Conservation (phyloP, 2,888 invertebrate genomes). For the Pachycephus smyrnensis region DNA sequence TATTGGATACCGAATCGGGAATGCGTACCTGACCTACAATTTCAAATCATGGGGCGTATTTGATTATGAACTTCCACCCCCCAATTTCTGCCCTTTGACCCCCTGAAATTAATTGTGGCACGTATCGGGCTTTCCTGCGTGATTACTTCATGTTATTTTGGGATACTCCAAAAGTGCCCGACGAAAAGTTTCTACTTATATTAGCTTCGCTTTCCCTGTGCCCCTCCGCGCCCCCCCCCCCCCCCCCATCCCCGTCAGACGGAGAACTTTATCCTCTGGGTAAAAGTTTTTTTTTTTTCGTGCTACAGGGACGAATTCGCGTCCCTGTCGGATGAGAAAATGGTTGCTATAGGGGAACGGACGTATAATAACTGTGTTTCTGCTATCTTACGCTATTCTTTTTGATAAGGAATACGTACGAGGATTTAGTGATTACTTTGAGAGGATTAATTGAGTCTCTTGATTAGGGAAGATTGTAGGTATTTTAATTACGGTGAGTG, state of each 20-base stretch:
- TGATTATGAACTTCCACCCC: background rate
- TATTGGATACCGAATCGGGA: background rate
- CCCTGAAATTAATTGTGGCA: slow-evolving; percentile 11
- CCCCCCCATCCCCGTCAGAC: background rate
- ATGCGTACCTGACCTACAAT: background rate
- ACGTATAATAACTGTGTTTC: background rate
- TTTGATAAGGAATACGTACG: background rate
- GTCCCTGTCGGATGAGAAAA: background rate
- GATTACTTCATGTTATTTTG: slow-evolving; percentile 48
- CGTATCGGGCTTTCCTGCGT: slow-evolving; percentile 39
- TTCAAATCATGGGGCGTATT: background rate
- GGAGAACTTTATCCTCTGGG: slow-evolving; percentile 3
- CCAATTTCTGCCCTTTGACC: slow-evolving; percentile 7
- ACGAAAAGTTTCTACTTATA: slow-evolving; percentile 43
- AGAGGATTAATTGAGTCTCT: background rate
- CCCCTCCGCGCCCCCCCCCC: background rate
- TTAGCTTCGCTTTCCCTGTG: slow-evolving; percentile 27
- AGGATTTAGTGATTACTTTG: background rate
- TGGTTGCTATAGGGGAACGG: background rate
- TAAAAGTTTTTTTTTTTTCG: background rate
- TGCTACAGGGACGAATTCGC: background rate
- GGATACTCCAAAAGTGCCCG: slow-evolving; percentile 44
- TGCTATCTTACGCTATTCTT: background rate
- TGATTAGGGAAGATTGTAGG: background rate
- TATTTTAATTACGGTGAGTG: background rate